A percentile compares a stretch with the other conserved stretches of the same genome.
Evolutionary conservation across 2,888 invertebrate species (phyloP).

Genomic region (Geophilus truncorum): DNA sequence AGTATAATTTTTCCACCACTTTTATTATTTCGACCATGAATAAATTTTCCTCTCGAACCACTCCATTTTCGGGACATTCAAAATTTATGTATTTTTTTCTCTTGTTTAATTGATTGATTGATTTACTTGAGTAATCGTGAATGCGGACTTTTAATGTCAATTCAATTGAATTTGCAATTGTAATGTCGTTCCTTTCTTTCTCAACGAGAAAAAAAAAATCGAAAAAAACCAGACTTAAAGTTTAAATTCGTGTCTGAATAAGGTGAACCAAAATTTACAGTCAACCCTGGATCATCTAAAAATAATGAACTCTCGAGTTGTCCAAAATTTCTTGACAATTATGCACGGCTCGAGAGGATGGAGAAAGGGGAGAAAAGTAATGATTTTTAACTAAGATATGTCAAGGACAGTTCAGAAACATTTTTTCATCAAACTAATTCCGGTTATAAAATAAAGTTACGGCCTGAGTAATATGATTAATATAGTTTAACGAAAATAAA

Average conservation of each 20-base stretch:
- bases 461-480: background rate
- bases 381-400: conserved; percentile 2
- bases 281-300: conserved; percentile 13
- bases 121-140: background rate
- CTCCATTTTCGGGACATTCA: too few relatives aligned
- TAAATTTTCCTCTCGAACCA: background rate
- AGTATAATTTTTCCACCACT: too few relatives aligned
- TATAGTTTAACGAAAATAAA: background rate
- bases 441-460: background rate
- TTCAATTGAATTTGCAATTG: background rate
- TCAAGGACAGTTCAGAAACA: background rate
- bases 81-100: too few relatives aligned
- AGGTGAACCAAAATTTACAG: background rate
- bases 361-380: background rate
- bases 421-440: conserved; percentile 2
- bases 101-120: background rate
- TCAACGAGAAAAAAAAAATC: background rate
- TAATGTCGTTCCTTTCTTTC: background rate
- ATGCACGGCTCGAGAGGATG: background rate
- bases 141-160: background rate
- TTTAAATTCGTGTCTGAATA: background rate
- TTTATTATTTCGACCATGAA: background rate
- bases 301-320: background rate
- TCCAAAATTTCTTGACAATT: conserved; percentile 8
- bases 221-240: background rate